Conservation (phyloP, 2,888 invertebrate species). For the Pyrrhosoma nymphula region DNA sequence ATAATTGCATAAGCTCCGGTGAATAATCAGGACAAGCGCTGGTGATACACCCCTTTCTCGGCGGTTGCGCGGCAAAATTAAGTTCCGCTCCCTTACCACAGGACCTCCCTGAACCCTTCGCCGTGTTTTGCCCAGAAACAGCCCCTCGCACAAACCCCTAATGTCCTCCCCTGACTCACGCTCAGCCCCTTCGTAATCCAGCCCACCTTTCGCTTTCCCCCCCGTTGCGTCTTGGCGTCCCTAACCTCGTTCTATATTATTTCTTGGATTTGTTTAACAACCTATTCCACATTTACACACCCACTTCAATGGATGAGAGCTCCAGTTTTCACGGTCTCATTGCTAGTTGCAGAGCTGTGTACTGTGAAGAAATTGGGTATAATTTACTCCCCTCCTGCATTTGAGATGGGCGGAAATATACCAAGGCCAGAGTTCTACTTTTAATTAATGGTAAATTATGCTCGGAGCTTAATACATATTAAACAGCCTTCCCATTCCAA, state of each 20-base stretch:
- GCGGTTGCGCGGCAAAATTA: slow-evolving; percentile 21
- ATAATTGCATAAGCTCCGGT: slow-evolving; percentile 61
- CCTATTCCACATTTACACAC: not conserved
- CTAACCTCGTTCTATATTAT: not conserved
- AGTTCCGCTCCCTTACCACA: slow-evolving; percentile 31
- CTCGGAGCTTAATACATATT: too few species aligned
- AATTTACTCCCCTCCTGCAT: too few species aligned
- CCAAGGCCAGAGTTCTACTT: too few species aligned
- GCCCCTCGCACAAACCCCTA: not conserved
- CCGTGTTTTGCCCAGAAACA: not conserved
- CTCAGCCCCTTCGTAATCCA: not conserved
- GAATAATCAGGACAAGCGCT: slow-evolving; percentile 56
- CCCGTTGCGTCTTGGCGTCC: not conserved
- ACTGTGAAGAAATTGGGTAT: too few species aligned
- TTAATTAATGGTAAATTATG: too few species aligned
- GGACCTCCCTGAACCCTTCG: not conserved
- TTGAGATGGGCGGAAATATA: too few species aligned
- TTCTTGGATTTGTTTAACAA: not conserved
- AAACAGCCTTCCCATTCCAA: too few species aligned
- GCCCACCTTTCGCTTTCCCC: not conserved
- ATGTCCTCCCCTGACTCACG: too few species aligned
- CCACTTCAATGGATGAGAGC: not conserved
- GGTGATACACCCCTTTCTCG: slow-evolving; percentile 5
- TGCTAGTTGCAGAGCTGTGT: too few species aligned
- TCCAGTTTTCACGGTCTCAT: not conserved